These are phyloP conservation scores for Lasioglossum morio DNA, from an alignment of 2,888 invertebrate genomes.

Conservation along the genomic window DNA sequence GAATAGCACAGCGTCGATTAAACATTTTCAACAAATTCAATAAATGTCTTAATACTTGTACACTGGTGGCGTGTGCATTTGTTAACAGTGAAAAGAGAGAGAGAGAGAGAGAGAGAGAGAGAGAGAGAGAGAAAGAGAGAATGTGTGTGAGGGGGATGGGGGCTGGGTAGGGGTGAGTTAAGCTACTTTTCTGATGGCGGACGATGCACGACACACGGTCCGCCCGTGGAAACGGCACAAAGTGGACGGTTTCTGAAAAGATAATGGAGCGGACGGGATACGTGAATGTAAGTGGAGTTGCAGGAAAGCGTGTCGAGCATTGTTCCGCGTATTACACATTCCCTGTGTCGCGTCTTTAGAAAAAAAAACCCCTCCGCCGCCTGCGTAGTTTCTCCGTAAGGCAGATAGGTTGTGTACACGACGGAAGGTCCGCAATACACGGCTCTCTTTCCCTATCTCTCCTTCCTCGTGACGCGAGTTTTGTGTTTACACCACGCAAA, in stretches of 20 bases:
- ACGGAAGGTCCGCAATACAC: slow-evolving; percentile 48
- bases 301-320: slow-evolving; percentile 74
- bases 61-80: not conserved
- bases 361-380: slow-evolving; percentile 59
- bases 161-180: slow-evolving; percentile 25
- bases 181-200: slow-evolving; percentile 28
- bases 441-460: slow-evolving; percentile 44
- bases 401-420: slow-evolving; percentile 58
- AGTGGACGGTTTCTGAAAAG: slow-evolving; percentile 73
- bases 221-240: slow-evolving; percentile 62
- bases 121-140: not conserved
- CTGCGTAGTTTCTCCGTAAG: slow-evolving; percentile 47
- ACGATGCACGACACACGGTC: slow-evolving; percentile 21
- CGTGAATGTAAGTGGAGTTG: slow-evolving; percentile 73
- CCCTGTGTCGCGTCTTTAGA: slow-evolving; percentile 72
- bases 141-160: not conserved
- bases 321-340: slow-evolving; percentile 73
- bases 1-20: not conserved
- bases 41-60: not conserved
- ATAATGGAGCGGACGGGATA: slow-evolving; percentile 68
- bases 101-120: no score
- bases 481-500: slow-evolving; percentile 69
- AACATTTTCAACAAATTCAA: not conserved
- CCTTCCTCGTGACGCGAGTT: slow-evolving; percentile 68
- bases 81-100: not conserved